Percentiles rank a stretch among this genome's conserved stretches.
Conservation (phyloP, 2,888 invertebrate genomes). For the Lasioglossum villosulum region DNA sequence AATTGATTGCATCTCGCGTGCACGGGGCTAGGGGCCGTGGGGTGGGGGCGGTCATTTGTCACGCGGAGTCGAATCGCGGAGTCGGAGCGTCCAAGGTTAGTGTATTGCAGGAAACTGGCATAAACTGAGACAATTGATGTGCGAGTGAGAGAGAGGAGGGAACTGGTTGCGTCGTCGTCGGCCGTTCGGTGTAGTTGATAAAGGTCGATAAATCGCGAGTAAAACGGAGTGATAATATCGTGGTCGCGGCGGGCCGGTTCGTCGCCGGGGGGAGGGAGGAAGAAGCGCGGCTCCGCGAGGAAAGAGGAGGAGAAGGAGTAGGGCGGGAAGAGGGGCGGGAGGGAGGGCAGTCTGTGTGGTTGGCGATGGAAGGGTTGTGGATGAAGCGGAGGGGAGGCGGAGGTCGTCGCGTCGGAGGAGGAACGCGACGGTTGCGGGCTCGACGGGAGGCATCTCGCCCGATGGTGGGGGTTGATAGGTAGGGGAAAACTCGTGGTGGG, state of each 20-base stretch:
- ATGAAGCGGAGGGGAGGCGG: conserved; percentile 32
- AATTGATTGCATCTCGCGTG: conserved; percentile 10
- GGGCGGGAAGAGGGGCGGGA: conserved; percentile 30
- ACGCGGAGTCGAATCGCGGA: conserved; percentile 18
- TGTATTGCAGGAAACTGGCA: conserved; percentile 14
- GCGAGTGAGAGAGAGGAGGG: neutral
- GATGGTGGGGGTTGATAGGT: conserved; percentile 52
- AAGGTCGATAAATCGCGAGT: conserved; percentile 83
- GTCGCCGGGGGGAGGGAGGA: conserved; percentile 41
- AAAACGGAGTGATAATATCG: conserved; percentile 83
- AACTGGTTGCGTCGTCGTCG: conserved; percentile 36
- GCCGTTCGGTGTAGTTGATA: conserved; percentile 80
- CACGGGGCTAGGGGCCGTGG: neutral
- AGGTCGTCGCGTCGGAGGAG: conserved; percentile 38
- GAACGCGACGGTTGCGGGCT: conserved; percentile 45
- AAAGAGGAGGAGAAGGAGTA: conserved; percentile 11
- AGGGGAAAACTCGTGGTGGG: conserved; percentile 26
- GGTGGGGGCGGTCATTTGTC: conserved; percentile 5
- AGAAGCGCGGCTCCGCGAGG: conserved; percentile 29
- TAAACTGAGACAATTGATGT: conserved; percentile 28
- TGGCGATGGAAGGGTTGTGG: conserved; percentile 57
- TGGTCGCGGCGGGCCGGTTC: conserved; percentile 54
- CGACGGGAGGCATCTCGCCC: conserved; percentile 37
- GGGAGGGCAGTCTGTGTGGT: conserved; percentile 31
- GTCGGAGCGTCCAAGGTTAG: conserved; percentile 4